Conservation (phyloP, 2,888 invertebrate genomes). For the Caenorhabditis parvicauda region DNA sequence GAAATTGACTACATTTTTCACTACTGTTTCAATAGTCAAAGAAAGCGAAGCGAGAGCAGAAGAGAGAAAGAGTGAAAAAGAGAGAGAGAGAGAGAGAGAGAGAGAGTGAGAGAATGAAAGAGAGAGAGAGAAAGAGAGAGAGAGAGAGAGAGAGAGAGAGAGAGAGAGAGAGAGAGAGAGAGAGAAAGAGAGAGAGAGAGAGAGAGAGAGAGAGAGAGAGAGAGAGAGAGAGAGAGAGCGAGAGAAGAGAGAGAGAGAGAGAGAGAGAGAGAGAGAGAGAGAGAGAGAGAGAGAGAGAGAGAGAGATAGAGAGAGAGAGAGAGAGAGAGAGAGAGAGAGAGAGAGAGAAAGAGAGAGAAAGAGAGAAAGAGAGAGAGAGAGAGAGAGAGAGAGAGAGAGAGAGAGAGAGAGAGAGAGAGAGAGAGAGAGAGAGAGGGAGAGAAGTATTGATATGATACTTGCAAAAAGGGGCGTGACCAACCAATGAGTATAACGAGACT, state of each 20-base stretch:
- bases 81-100: too few species aligned
- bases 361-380: not conserved
- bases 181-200: conserved; percentile 25
- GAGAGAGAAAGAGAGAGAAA: conserved; percentile 1
- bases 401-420: not conserved
- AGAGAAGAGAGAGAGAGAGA: conserved; percentile 16
- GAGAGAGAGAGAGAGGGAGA: not conserved
- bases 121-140: conserved; percentile 1
- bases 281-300: conserved; percentile 3
- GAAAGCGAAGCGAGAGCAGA: not conserved
- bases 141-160: not conserved
- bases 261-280: conserved; percentile 11
- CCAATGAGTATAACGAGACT: too few species aligned
- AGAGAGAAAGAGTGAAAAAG: too few species aligned
- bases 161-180: conserved; percentile 21
- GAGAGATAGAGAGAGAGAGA: conserved; percentile 1
- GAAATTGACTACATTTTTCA: too few species aligned
- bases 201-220: conserved; percentile 7
- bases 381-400: conserved; percentile 4
- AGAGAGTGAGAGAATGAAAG: too few species aligned
- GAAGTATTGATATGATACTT: not conserved
- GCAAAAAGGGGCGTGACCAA: too few species aligned
- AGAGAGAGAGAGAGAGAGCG: conserved; percentile 15
- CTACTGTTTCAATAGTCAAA: too few species aligned
- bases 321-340: conserved; percentile 2